Evolutionary conservation across 2,888 invertebrate genomes (phyloP), one percentile per base, ranked within the genome.

Genomic region (Keiferia lycopersicella): DNA sequence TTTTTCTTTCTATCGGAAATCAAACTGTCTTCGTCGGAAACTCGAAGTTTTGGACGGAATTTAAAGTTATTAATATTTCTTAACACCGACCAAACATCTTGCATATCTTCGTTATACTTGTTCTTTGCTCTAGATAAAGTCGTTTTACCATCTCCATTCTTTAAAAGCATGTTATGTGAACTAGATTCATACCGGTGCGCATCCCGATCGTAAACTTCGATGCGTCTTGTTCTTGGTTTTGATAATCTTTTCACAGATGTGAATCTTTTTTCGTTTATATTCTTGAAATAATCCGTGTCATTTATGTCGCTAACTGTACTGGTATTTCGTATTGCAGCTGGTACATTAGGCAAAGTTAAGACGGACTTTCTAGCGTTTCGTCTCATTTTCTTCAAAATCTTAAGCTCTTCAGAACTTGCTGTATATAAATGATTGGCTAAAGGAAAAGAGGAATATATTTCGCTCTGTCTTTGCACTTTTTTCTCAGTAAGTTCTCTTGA

Each of bases 261-360:
- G 22, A 22, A 14, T 53, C 26, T 53, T 26, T 53, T 53, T 67
- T 41, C 3, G 71, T 82, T 87, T 69, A 80, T 85, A 6, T n/a
- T n/a, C n/a, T 26, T 26, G 6, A 4, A 6, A 57, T 84, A 87
- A 73, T 89, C 89, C 6, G 83, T 83, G 61, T 90, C 89, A 63
- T 87, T 90, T 72, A 87, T 82, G 66, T 90, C 89, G 68, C 90
- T 90, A 1, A 85, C 88, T 14, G 88, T 88, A 65, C 84, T 86
- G 22, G 68, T 67, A 72, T 84, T 82, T 18, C 82, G 82, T 16
- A 72, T 63, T 34, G 73, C 78, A 22, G 75, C 69, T 10, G 76
- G 80, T 51, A 81, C 73, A 71, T 85, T 88, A 0, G 88, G 86
- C 56, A 88, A 76, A 0, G 88, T 88, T 45, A 88, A 72, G 12